Percentiles rank a stretch among this genome's conserved stretches.
phyloP scores from a whole-genome alignment of 2,113 vertebrate genomes.

The Miniopterus natalensis region DNA sequence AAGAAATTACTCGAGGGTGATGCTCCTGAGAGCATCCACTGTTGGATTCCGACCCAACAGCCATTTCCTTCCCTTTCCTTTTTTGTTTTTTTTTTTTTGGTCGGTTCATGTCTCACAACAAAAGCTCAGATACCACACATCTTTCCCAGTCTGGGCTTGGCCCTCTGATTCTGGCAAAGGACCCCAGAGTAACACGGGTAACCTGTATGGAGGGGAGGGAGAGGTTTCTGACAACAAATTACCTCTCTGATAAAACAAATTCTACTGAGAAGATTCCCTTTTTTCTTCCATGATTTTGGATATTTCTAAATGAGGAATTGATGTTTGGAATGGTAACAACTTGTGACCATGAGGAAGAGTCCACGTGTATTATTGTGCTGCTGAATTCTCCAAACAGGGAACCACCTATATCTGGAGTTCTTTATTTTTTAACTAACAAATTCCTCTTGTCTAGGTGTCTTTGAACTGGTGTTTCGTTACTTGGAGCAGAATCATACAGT shows the following conservation, averaged over 20 bases:
- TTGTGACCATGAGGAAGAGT: background rate
- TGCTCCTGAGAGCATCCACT: background rate
- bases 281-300: background rate
- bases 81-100: background rate
- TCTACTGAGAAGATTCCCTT: background rate
- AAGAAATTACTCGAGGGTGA: background rate
- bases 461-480: background rate
- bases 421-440: background rate
- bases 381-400: background rate
- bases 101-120: background rate
- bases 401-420: background rate
- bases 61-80: background rate
- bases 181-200: background rate
- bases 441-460: background rate
- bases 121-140: background rate
- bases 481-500: background rate
- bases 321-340: background rate
- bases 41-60: background rate
- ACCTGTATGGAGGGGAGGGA: fast-evolving
- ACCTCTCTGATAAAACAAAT: background rate
- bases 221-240: background rate
- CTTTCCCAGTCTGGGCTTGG: background rate
- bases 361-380: background rate
- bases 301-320: background rate
- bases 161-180: background rate